Evolutionary conservation across 2,888 invertebrate species (phyloP).

Genomic region (Leucozona laternaria): DNA sequence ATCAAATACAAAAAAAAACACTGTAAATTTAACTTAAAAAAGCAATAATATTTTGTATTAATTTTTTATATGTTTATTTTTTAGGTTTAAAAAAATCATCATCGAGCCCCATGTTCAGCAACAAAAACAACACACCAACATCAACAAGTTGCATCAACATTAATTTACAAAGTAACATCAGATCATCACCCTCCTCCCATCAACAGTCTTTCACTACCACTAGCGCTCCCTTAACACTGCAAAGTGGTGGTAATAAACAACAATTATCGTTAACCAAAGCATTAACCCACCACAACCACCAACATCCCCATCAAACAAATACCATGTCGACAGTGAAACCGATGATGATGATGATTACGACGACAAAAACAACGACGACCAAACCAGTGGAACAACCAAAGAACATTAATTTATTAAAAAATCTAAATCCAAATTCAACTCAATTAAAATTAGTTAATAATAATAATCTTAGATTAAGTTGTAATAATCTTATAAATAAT

Average conservation of each 20-base stretch:
- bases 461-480: constrained; percentile 75
- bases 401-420: constrained; percentile 81
- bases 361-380: constrained; percentile 81
- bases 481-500: constrained; percentile 55
- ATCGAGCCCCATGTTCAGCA: constrained; percentile 62
- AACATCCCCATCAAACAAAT: constrained; percentile 70
- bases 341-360: constrained; percentile 77
- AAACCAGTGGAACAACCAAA: constrained; percentile 84
- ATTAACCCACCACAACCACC: constrained; percentile 76
- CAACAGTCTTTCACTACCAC: constrained; percentile 46
- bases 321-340: constrained; percentile 54
- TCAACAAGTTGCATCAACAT: constrained; percentile 45
- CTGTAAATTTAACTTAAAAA: neutral
- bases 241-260: constrained; percentile 66
- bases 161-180: constrained; percentile 37
- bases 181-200: constrained; percentile 69
- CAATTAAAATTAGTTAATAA: constrained; percentile 76
- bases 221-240: constrained; percentile 31
- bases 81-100: constrained; percentile 68
- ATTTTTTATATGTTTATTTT: neutral
- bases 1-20: neutral
- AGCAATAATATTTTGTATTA: neutral
- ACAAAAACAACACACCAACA: constrained; percentile 44
- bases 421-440: constrained; percentile 73
- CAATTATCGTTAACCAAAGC: constrained; percentile 78